Base-by-base conservation (phyloP, 2,113 vertebrate genomes). In the Seriola quinqueradiata region DNA sequence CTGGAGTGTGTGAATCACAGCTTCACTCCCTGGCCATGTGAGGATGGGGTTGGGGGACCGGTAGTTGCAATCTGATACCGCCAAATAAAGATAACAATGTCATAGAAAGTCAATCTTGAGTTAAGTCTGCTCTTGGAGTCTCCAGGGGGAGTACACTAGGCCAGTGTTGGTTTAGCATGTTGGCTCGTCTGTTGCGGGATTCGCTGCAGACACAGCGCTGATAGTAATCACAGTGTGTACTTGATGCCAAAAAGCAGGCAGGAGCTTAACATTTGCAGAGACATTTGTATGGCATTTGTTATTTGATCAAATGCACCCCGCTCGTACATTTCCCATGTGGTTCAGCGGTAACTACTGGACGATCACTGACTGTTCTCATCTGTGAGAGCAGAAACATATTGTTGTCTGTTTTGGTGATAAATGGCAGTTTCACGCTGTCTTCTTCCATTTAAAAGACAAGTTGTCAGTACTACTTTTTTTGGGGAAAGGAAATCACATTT, bases 1-100 rank as follows among this genome's bases (percentile, higher is more conserved):
- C 55, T 84, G 17, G 2, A 1, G 48, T 73, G 65, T 84, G 48
- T 74, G 75, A 87, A 83, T 79, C n/a, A 28, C 21, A 71, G 74
- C 64, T 88, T 80, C 69, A 52, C 68, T 84, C 74, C 46, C 61
- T 19, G 34, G 34, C 72, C 11, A 7, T 70, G 67, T 79, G 81
- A 28, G 21, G 66, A 61, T 44, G 66, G 48, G 40, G 17, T 8
- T 16, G 60, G 75, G n/a, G 23, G 71, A 54, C 40, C 28, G 46
- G 80, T 75, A 81, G 84, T 63, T 75, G 87, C 36, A 77, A 89
- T 78, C 2, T 4, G 85, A 93, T 83, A 74, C 89, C 3, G 1
- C 69, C 70, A 83, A 85, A 89, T 87, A 86, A 87, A 90, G 90
- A 93, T 92, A 92, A 88, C 87, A 77, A 84, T 83, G 85, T 86